A percentile compares a stretch with the other conserved stretches of the same genome.
phyloP scores from a whole-genome alignment of 1,140 invertebrate species.

The Mizuhopecten yessoensis region DNA sequence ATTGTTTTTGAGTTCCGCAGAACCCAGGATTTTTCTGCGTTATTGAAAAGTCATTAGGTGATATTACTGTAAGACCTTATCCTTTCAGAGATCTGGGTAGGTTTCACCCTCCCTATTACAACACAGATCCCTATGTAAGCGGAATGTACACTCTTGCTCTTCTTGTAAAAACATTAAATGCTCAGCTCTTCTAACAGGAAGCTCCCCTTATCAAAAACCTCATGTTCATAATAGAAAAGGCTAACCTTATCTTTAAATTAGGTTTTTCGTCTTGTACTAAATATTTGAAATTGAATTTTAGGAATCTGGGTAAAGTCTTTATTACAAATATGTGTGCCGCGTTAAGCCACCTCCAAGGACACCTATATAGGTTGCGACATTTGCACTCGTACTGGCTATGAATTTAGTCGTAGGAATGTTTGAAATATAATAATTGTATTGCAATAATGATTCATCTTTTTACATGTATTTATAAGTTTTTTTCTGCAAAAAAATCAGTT shows the following conservation, averaged over 20 bases:
- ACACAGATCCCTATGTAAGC: not conserved
- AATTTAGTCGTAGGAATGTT: too few relatives aligned
- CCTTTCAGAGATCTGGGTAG: not conserved
- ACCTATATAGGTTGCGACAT: too few relatives aligned
- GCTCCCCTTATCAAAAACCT: not conserved
- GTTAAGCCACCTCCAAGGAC: too few relatives aligned
- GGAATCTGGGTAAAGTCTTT: too few relatives aligned
- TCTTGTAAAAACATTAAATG: not conserved
- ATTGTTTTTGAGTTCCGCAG: not conserved
- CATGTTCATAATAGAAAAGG: not conserved
- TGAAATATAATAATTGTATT: too few relatives aligned
- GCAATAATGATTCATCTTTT: too few relatives aligned
- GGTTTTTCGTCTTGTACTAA: not conserved
- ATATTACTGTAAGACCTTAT: not conserved
- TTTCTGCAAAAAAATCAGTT: too few relatives aligned
- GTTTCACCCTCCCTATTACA: not conserved
- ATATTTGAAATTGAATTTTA: not conserved
- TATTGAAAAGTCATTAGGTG: not conserved
- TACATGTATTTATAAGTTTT: too few relatives aligned
- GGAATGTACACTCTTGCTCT: not conserved
- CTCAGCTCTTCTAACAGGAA: not conserved
- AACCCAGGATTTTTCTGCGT: not conserved
- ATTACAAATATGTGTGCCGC: too few relatives aligned
- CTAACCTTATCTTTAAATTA: slow-evolving; percentile 16
- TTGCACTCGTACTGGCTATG: too few relatives aligned